Percentiles rank a stretch among this genome's conserved stretches.
phyloP scores from a whole-genome alignment of 1,140 invertebrate genomes.

The Heliconius hermathena region DNA sequence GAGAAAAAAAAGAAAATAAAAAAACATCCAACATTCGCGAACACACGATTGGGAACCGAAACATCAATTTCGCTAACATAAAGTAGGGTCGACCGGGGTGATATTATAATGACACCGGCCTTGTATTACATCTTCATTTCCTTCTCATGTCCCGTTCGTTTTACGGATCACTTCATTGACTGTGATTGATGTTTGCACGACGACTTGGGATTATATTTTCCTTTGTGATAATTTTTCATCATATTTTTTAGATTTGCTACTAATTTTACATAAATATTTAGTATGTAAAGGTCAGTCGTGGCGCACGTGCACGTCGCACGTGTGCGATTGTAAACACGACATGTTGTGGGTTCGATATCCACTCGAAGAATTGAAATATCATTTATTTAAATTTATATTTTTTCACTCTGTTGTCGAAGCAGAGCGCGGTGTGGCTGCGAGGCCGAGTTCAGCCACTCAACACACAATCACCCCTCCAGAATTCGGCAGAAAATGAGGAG shows the following conservation, averaged over 20 bases:
- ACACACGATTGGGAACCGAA: conserved; percentile 18
- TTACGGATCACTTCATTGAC: conserved; percentile 44
- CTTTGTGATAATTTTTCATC: not conserved
- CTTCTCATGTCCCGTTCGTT: conserved; percentile 43
- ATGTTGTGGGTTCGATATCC: too few species aligned
- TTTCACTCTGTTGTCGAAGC: too few species aligned
- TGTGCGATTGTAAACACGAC: too few species aligned
- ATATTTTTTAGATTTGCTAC: not conserved
- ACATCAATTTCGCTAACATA: conserved; percentile 52
- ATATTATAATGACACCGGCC: conserved; percentile 60
- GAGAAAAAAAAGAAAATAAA: not conserved
- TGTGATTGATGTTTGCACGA: conserved; percentile 44
- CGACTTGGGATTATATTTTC: not conserved
- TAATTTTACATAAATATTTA: too few species aligned
- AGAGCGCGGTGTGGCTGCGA: too few species aligned
- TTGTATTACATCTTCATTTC: conserved; percentile 60
- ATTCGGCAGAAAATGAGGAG: too few species aligned
- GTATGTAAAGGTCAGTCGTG: too few species aligned
- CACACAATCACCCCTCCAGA: too few species aligned
- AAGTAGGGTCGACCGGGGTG: conserved; percentile 48
- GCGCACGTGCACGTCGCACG: too few species aligned
- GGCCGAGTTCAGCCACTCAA: too few species aligned
- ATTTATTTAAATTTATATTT: too few species aligned
- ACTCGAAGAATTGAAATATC: too few species aligned
- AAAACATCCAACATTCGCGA: not conserved